phyloP scores from a whole-genome alignment of 1,140 invertebrate genomes.

The Odontomachus brunneus region DNA sequence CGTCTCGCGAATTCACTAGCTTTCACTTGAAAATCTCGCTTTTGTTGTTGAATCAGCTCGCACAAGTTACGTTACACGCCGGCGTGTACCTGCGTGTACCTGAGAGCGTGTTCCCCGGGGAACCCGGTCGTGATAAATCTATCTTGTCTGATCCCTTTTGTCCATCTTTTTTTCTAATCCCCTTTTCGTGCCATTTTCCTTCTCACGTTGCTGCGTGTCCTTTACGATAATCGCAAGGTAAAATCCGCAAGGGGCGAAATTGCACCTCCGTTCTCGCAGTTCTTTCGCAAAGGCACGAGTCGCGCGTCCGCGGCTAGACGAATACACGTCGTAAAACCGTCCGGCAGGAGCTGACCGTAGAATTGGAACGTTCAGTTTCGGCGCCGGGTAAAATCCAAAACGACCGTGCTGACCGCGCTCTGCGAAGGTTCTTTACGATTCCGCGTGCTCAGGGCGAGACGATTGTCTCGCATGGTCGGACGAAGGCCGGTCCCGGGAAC shows the following conservation, averaged over 20 bases:
- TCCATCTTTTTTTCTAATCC: not conserved
- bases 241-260: not conserved
- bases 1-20: slow-evolving; percentile 3
- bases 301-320: no score
- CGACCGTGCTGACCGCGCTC: no score
- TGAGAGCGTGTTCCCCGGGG: no score
- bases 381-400: no score
- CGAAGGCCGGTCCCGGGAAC: no score
- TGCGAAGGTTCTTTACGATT: no score
- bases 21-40: slow-evolving; percentile 26
- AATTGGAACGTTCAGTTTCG: no score
- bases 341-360: no score
- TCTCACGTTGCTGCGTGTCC: not conserved
- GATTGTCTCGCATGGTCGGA: no score
- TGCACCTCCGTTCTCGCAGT: not conserved
- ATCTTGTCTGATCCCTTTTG: not conserved
- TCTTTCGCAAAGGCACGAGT: slow-evolving; percentile 1
- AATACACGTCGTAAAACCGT: no score
- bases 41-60: not conserved
- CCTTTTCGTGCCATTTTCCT: not conserved
- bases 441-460: no score
- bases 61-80: not conserved
- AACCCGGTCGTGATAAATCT: not conserved
- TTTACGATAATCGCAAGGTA: not conserved
- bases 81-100: no score